A percentile compares a stretch with the other conserved stretches of the same genome.
phyloP scores from a whole-genome alignment of 2,113 vertebrate genomes.

The Edolisoma coerulescens region DNA sequence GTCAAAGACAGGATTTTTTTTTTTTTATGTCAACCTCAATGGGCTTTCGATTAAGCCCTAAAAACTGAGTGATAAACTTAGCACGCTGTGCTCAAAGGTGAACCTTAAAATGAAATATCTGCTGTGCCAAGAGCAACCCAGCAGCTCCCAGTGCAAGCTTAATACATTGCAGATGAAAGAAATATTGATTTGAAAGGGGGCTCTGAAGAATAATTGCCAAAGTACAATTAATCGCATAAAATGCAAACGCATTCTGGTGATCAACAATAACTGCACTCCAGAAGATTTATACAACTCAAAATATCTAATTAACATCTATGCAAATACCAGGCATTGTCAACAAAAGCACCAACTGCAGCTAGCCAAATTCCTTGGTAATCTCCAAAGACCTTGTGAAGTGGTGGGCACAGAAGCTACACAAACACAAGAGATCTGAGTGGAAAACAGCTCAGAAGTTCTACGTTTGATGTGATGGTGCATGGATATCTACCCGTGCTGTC shows the following conservation, averaged over 20 bases:
- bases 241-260: neutral
- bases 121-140: neutral
- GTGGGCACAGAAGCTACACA: neutral
- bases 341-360: neutral
- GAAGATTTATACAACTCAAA: neutral
- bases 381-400: neutral
- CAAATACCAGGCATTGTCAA: neutral
- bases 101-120: neutral
- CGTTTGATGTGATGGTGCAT: neutral
- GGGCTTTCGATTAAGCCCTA: neutral
- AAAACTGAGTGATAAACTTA: neutral
- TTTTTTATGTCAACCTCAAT: neutral
- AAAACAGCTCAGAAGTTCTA: slow-evolving; percentile 22
- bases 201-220: neutral
- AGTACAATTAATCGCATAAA: neutral
- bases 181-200: neutral
- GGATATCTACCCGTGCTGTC: slow-evolving; percentile 16
- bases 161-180: neutral
- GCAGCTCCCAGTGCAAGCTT: neutral
- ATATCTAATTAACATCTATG: neutral
- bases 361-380: slow-evolving; percentile 8
- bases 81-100: neutral
- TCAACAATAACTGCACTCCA: neutral
- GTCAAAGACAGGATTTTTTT: neutral
- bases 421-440: neutral